Evolutionary conservation across 1,140 invertebrate species (phyloP).

Genomic region (Drosophila guanche): DNA sequence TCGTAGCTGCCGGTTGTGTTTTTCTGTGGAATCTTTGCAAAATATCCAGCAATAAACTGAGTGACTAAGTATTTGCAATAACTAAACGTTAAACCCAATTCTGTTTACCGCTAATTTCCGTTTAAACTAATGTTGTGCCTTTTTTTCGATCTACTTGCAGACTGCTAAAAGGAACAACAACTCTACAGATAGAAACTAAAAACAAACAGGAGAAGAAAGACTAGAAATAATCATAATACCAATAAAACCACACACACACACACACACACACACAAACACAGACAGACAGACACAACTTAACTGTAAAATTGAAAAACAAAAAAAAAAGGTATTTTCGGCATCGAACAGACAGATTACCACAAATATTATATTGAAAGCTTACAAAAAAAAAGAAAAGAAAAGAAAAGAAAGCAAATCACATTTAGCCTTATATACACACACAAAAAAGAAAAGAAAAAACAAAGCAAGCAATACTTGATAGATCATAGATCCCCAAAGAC

Average conservation of each 20-base stretch:
- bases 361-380: conserved; percentile 31
- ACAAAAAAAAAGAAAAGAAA: conserved; percentile 20
- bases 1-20: no score
- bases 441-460: conserved; percentile 7
- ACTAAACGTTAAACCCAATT: no score
- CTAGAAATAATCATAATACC: conserved; percentile 64
- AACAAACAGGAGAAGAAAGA: conserved; percentile 74
- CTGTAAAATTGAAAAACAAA: conserved; percentile 24
- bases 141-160: conserved; percentile 35
- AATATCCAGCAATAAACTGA: no score
- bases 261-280: conserved; percentile 34
- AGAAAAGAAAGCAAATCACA: conserved; percentile 57
- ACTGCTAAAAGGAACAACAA: conserved; percentile 78
- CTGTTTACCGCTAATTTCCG: no score
- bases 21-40: no score
- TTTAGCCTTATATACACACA: conserved; percentile 74
- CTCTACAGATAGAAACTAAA: conserved; percentile 45
- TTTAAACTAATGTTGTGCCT: neutral
- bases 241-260: conserved; percentile 24
- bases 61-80: no score
- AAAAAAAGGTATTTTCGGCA: conserved; percentile 57
- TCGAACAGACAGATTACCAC: conserved; percentile 22
- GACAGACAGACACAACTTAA: conserved; percentile 10
- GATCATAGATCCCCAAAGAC: neutral
- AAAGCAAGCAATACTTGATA: conserved; percentile 37